Conservation (phyloP, 2,113 vertebrate species). For the Prinia subflava region DNA sequence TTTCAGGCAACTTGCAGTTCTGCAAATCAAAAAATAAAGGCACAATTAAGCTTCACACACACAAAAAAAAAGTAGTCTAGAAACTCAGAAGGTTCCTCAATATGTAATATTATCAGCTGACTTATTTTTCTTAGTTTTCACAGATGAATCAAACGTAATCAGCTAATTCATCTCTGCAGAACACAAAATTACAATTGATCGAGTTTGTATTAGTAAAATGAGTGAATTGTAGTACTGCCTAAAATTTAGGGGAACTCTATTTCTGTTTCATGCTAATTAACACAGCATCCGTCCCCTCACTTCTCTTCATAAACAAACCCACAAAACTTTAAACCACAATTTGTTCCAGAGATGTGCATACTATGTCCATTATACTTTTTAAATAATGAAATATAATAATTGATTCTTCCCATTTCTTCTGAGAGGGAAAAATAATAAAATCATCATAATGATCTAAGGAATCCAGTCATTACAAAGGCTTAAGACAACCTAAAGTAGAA, state of each 20-base stretch:
- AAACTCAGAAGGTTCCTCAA: neutral
- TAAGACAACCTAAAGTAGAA: neutral
- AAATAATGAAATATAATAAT: neutral
- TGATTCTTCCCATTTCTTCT: neutral
- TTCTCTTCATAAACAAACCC: neutral
- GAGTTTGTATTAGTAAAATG: neutral
- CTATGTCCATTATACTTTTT: neutral
- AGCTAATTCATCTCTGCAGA: neutral
- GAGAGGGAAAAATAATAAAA: neutral
- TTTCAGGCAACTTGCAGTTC: neutral
- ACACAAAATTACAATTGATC: slow-evolving; percentile 11
- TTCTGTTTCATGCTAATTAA: neutral
- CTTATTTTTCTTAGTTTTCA: neutral
- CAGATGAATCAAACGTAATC: neutral
- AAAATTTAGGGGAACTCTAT: neutral
- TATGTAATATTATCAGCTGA: neutral
- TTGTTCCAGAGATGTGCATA: neutral
- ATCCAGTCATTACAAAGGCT: neutral
- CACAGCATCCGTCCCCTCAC: neutral
- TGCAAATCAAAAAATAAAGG: neutral
- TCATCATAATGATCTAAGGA: neutral
- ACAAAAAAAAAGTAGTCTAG: neutral
- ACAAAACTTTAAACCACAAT: neutral
- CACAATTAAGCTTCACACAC: neutral
- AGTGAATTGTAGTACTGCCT: neutral